A percentile compares a stretch with the other conserved stretches of the same genome.
These are phyloP conservation scores for Thumatha senex DNA, from an alignment of 2,888 invertebrate genomes.

Conservation along the genomic window DNA sequence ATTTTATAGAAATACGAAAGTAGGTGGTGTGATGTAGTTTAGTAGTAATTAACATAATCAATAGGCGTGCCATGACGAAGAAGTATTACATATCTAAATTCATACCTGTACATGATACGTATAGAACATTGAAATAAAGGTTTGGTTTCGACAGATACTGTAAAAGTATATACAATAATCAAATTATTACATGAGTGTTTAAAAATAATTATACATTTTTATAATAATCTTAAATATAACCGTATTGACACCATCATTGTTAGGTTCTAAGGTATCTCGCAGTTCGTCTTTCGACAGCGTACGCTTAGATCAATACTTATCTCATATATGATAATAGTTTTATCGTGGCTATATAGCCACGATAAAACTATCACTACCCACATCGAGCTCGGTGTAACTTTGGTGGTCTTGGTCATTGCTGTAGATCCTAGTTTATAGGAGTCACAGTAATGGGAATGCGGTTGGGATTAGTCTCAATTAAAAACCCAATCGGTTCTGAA, in stretches of 20 bases:
- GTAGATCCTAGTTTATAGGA: too few relatives aligned
- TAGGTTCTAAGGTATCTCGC: too few relatives aligned
- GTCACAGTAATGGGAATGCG: too few relatives aligned
- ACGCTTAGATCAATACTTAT: too few relatives aligned
- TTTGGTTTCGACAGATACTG: conserved; percentile 2
- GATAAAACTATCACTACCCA: background rate
- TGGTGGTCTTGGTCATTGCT: too few relatives aligned
- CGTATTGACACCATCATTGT: background rate
- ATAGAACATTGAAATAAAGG: background rate
- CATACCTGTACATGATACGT: background rate
- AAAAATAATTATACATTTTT: background rate
- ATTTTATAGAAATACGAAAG: too few relatives aligned
- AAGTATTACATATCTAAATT: background rate
- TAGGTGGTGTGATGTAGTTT: too few relatives aligned
- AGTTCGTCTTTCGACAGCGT: background rate
- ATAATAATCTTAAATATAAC: background rate
- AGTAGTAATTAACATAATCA: too few relatives aligned
- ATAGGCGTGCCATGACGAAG: too few relatives aligned
- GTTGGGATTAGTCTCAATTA: too few relatives aligned
- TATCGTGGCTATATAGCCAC: background rate
- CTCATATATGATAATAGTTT: too few relatives aligned
- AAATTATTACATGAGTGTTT: background rate
- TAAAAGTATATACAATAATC: background rate
- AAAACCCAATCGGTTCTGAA: background rate
- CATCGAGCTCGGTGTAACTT: too few relatives aligned